These are phyloP conservation scores for Neogale vison DNA, from an alignment of 2,113 vertebrate species.

Conservation along the genomic window DNA sequence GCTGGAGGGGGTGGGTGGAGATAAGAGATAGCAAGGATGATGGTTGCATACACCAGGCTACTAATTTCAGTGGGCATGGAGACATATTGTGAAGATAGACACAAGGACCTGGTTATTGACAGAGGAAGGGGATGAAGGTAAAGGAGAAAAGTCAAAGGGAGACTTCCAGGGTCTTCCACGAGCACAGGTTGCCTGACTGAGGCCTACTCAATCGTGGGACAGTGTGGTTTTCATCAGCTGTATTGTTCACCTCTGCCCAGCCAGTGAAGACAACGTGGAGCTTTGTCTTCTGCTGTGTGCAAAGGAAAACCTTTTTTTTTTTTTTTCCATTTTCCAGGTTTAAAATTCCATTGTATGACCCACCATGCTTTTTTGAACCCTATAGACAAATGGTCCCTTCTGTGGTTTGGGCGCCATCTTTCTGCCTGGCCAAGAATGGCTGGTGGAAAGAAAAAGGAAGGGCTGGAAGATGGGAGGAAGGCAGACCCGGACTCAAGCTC, in stretches of 20 bases:
- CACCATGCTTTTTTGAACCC: not conserved
- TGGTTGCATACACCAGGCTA: not conserved
- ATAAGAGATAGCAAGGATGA: not conserved
- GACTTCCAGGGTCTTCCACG: not conserved
- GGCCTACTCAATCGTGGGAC: not conserved
- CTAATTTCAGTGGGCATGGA: not conserved
- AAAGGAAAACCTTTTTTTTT: not conserved
- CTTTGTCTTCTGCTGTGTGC: not conserved
- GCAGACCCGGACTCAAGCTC: accelerated
- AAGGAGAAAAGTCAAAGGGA: not conserved
- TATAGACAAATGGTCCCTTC: not conserved
- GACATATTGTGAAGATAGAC: not conserved
- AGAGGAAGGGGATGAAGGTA: not conserved
- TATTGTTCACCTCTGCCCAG: not conserved
- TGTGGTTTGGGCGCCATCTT: not conserved
- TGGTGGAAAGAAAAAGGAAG: not conserved
- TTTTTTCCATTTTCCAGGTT: not conserved
- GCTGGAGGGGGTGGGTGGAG: not conserved
- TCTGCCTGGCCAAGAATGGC: not conserved
- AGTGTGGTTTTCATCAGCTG: not conserved
- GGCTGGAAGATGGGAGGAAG: not conserved
- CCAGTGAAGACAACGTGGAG: not conserved
- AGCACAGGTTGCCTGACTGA: not conserved
- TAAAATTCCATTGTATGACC: not conserved
- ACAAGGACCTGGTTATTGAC: not conserved